Base-by-base conservation (phyloP, 2,113 vertebrate genomes). In the Silurus meridionalis region DNA sequence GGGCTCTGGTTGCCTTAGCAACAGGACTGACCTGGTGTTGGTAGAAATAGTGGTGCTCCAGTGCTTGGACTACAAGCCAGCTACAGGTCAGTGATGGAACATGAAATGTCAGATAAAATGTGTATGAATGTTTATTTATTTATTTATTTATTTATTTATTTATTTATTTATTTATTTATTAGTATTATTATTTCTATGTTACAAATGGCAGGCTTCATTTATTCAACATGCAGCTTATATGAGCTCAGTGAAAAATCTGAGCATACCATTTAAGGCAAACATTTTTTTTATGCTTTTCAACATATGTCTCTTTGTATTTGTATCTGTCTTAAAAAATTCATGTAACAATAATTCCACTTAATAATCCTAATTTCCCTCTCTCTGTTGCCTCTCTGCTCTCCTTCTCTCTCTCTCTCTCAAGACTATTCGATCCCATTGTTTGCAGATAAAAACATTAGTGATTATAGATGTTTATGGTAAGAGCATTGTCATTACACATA, bases 1-100 rank as follows among this genome's bases (percentile, higher is more conserved):
- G 81, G 85, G 87, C 87, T 87, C 80, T 37, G 14, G 89, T 91
- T 90, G 88, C 89, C 88, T 84, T 90, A 78, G 89, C 72, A 82
- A 91, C 87, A 57, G 25, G 28, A 37, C 55, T 25, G 64, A 80
- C 69, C 53, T 58, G 14, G 63, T 60, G 19, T 83, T 50, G 63
- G 61, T 28, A 80, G 75, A 67, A 72, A 86, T 57, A 57, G 63
- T 61, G 75, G 48, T 64, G 72, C 80, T 80, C 83, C 48, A 61
- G 64, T 72, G 55, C 67, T 89, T 53, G 74, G 37, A 71, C 69
- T 71, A 25, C 25, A 64, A 83, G 80, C 53, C 83, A 66, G 64
- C 52, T 72, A 53, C 46, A 55, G 80, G 67, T 61, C 61, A 74
- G 52, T 46, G 28, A 57, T 72, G 64, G 69, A 87, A 75, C 17